Conservation (phyloP, 1,140 invertebrate species). For the Drosophila rufa region DNA sequence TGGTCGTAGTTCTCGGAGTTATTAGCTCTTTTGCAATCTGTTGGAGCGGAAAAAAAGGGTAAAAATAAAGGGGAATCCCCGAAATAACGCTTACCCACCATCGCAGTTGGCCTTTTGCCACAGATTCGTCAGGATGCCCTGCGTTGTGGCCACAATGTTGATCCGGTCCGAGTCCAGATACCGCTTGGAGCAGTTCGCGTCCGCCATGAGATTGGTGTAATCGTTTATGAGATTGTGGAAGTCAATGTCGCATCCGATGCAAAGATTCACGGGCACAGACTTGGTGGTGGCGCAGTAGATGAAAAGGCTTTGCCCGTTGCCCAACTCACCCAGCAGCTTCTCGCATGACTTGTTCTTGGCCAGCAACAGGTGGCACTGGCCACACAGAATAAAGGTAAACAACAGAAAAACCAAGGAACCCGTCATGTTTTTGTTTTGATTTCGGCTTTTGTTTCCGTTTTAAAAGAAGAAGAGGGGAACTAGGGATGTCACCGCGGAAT, state of each 20-base stretch:
- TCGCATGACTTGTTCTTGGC: conserved; percentile 9
- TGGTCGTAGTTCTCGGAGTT: conserved; percentile 24
- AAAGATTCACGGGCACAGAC: conserved; percentile 63
- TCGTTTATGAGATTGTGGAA: conserved; percentile 4
- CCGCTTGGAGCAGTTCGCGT: conserved; percentile 51
- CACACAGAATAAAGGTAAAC: conserved; percentile 1
- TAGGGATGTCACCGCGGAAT: not conserved
- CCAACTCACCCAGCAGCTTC: conserved; percentile 37
- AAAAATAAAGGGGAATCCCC: not conserved
- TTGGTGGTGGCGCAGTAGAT: conserved; percentile 64
- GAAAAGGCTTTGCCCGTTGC: conserved; percentile 49
- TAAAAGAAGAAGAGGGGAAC: not conserved
- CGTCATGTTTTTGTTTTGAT: conserved; percentile 24
- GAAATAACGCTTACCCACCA: conserved; percentile 40
- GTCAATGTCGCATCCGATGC: conserved; percentile 26
- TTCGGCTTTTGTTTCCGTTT: not conserved
- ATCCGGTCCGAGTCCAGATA: conserved; percentile 73
- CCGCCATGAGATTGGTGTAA: conserved; percentile 28
- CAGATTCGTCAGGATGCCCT: conserved; percentile 54
- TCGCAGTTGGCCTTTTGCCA: conserved; percentile 72
- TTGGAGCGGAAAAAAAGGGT: not conserved
- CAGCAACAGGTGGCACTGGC: conserved; percentile 5
- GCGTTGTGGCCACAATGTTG: conserved; percentile 65
- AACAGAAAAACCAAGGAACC: conserved; percentile 3
- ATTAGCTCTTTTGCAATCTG: conserved; percentile 62